Percentiles rank a stretch among this genome's conserved stretches.
These are phyloP conservation scores for Clarias gariepinus DNA, from an alignment of 2,113 vertebrate species.

Conservation along the genomic window DNA sequence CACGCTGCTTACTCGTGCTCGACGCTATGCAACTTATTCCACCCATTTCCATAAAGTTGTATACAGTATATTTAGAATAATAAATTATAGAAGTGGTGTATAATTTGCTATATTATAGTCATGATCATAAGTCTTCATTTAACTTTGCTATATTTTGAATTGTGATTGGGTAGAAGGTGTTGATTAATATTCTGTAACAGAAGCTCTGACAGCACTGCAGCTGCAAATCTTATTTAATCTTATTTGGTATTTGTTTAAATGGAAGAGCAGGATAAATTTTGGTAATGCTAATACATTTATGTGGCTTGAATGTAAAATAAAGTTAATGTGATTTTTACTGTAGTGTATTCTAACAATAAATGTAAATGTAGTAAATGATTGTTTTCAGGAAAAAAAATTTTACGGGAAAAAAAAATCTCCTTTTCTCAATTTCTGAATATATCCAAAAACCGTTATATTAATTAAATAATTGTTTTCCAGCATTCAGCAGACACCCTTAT, in stretches of 20 bases:
- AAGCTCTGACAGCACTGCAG: background rate
- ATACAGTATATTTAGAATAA: background rate
- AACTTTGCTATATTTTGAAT: background rate
- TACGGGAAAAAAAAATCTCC: no score
- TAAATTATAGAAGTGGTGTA: background rate
- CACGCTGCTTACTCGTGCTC: background rate
- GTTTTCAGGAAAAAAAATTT: background rate
- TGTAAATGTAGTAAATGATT: background rate
- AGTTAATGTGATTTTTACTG: background rate
- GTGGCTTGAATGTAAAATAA: background rate
- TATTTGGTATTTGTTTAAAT: background rate
- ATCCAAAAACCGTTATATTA: no score
- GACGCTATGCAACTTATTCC: background rate
- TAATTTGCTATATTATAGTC: background rate
- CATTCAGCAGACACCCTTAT: no score
- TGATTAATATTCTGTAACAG: background rate
- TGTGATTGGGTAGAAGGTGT: background rate
- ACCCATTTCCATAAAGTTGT: background rate
- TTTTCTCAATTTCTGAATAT: no score
- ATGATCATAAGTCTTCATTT: background rate
- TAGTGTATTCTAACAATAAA: background rate
- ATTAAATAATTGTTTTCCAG: no score
- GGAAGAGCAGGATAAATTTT: background rate
- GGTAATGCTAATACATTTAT: background rate
- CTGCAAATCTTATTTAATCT: background rate